Base-by-base conservation (phyloP, 2,888 invertebrate genomes). In the Phlogophora meticulosa region DNA sequence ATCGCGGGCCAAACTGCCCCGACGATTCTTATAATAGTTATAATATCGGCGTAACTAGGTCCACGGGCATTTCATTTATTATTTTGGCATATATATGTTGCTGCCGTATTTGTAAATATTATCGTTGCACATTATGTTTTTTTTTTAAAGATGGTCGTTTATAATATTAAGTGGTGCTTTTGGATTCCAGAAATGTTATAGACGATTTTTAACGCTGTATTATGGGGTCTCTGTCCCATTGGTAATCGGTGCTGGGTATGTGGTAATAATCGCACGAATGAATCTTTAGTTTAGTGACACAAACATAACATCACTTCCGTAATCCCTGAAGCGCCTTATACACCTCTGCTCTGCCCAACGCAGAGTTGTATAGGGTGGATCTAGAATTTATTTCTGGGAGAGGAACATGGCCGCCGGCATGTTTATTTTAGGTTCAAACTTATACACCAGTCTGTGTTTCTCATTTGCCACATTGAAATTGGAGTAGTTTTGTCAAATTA, bases 31-130 rank as follows among this genome's bases (percentile, higher is more conserved):
- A 34, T 15, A 43, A 59, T 74, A 70, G 17, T 36, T 43, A 38
- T 45, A 51, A 17, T 28, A 20, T 60, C 15, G 43, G 56, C 28
- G 56, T 59, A 48, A 24, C n/a, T 51, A 52, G 34, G 40, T 51
- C 10, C 56, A 52, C 9, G 40, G 53, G 48, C 17, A 49, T 43
- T 53, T 57, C 15, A 43, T 56, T 42, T 40, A 42, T 58, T 65
- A 22, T 55, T 32, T 51, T n/a, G 53, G 53, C 43, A 24, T 11
- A 38, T 5, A 24, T 11, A 38, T 5, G 28, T 53, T 69, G 48
- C 40, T 42, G 28, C 22, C 48, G 22, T 62, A 38, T 62, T 61
- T 71, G 36, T 58, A 22, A 32, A 36, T 56, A 28, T 58, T 58
- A 32, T 67, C 32, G 36, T 28, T 32, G 22, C n/a, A 34, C 15